Evolutionary conservation across 2,888 invertebrate genomes (phyloP).

Genomic region (Antheraea yamamai): DNA sequence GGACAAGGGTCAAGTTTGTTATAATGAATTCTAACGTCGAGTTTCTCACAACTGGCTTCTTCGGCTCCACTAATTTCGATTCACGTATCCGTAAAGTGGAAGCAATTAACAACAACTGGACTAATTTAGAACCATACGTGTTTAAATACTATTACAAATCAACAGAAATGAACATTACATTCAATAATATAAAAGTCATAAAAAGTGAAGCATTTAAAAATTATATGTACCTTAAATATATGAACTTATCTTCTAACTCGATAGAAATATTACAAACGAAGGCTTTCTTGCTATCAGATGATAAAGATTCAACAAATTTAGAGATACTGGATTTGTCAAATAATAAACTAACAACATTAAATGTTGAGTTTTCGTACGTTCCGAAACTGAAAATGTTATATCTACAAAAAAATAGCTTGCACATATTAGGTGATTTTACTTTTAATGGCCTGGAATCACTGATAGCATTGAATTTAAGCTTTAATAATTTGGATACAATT

Average conservation of each 20-base stretch:
- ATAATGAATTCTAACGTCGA: conserved; percentile 42
- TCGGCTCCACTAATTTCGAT: conserved; percentile 69
- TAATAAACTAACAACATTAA: conserved; percentile 49
- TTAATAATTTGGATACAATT: conserved; percentile 53
- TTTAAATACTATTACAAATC: conserved; percentile 58
- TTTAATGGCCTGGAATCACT: conserved; percentile 50
- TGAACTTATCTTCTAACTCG: conserved; percentile 61
- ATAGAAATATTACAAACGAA: conserved; percentile 45
- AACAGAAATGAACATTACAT: conserved; percentile 47
- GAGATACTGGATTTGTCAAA: conserved; percentile 55
- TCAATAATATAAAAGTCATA: conserved; percentile 49
- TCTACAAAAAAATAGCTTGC: conserved; percentile 55
- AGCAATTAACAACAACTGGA: conserved; percentile 52
- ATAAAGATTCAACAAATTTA: conserved; percentile 33
- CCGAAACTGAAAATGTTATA: conserved; percentile 47
- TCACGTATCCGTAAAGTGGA: conserved; percentile 54
- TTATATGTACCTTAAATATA: conserved; percentile 37
- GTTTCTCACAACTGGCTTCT: conserved; percentile 50
- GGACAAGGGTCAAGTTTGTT: conserved; percentile 50
- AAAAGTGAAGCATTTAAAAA: conserved; percentile 51
- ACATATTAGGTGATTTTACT: conserved; percentile 46
- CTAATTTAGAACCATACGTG: conserved; percentile 40
- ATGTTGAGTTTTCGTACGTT: conserved; percentile 40
- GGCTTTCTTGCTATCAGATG: conserved; percentile 45
- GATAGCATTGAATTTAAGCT: conserved; percentile 43